A percentile compares a stretch with the other conserved stretches of the same genome.
phyloP scores from a whole-genome alignment of 2,797 vertebrate species.

The Intellagama lesueurii region DNA sequence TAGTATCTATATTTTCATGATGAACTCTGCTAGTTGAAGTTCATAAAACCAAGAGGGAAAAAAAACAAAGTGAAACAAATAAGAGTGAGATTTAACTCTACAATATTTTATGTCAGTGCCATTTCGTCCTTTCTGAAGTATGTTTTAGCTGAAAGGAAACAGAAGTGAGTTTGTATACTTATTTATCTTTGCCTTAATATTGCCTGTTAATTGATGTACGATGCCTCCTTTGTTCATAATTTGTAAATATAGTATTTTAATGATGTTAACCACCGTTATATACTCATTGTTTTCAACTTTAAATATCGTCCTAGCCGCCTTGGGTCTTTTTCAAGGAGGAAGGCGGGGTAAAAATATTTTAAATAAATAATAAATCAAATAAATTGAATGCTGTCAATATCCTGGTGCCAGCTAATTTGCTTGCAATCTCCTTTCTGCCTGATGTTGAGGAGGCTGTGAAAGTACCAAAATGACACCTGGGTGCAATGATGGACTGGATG shows the following conservation, averaged over 20 bases:
- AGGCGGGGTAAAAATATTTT: too few relatives aligned
- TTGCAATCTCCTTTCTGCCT: neutral
- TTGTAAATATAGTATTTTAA: too few relatives aligned
- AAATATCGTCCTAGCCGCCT: too few relatives aligned
- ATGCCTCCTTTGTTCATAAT: too few relatives aligned
- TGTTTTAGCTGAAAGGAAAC: neutral
- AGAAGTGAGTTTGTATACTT: neutral
- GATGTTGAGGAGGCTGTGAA: neutral
- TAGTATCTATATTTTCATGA: constrained; percentile 19
- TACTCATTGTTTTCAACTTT: too few relatives aligned
- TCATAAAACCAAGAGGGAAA: constrained; percentile 13
- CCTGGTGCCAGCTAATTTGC: neutral
- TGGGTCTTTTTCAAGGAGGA: too few relatives aligned
- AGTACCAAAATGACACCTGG: neutral
- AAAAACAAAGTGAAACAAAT: constrained; percentile 19
- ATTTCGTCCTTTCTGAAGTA: neutral
- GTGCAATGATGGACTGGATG: neutral
- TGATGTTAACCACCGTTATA: too few relatives aligned
- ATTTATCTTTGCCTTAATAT: too few relatives aligned
- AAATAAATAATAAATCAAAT: too few relatives aligned
- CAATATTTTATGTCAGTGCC: too few relatives aligned
- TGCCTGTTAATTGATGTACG: too few relatives aligned
- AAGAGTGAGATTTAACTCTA: neutral
- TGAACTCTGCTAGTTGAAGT: neutral
- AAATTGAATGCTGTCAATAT: neutral